phyloP scores from a whole-genome alignment of 2,888 invertebrate genomes.

The Ennomos erosarius region DNA sequence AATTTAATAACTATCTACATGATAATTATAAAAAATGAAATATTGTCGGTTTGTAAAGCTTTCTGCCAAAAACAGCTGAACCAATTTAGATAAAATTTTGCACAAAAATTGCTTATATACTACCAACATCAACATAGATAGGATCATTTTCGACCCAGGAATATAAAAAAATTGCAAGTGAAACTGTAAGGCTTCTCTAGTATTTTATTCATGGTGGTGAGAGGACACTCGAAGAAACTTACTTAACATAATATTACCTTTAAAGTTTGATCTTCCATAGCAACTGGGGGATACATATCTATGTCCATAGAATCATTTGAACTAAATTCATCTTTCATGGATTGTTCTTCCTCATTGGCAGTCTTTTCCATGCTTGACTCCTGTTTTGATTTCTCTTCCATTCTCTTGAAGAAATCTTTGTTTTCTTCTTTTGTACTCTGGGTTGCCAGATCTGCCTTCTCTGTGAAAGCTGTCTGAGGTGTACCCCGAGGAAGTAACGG shows the following conservation, averaged over 20 bases:
- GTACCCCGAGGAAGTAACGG: conserved; percentile 94
- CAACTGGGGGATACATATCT: conserved; percentile 67
- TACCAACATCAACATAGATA: too few species aligned
- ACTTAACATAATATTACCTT: conserved; percentile 54
- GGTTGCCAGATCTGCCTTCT: conserved; percentile 92
- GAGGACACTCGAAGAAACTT: too few species aligned
- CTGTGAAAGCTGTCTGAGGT: conserved; percentile 93
- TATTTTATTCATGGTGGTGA: too few species aligned
- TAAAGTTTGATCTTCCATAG: conserved; percentile 76
- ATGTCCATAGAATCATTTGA: conserved; percentile 66
- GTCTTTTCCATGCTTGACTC: conserved; percentile 67
- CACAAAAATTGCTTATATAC: too few species aligned
- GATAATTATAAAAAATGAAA: too few species aligned
- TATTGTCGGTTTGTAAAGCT: too few species aligned
- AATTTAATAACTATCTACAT: too few species aligned
- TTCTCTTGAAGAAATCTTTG: conserved; percentile 67
- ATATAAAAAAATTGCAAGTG: too few species aligned
- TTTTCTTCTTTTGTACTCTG: conserved; percentile 70
- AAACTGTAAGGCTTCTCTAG: too few species aligned
- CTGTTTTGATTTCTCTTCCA: conserved; percentile 70
- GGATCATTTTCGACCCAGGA: too few species aligned
- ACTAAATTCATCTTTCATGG: conserved; percentile 59
- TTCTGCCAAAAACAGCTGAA: too few species aligned
- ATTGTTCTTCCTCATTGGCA: conserved; percentile 62
- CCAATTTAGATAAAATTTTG: too few species aligned